Evolutionary conservation across 2,888 invertebrate species (phyloP).

Genomic region (Eurois occulta): DNA sequence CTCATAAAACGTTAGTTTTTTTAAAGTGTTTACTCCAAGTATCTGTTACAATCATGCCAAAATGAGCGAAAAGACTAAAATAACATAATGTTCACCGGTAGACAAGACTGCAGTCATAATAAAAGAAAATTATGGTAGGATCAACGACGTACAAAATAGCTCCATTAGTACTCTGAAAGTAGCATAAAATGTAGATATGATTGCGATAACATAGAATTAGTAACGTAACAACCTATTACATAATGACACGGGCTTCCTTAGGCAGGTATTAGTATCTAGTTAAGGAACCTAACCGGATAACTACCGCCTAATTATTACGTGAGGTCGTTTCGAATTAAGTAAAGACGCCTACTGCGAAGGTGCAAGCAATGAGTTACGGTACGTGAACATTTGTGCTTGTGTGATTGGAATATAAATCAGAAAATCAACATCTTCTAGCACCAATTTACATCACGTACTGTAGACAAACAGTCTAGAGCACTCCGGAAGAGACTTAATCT

Average conservation of each 20-base stretch:
- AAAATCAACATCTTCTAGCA: slow-evolving; percentile 3
- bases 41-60: neutral
- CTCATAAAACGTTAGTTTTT: neutral
- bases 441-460: slow-evolving; percentile 8
- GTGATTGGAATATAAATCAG: slow-evolving; percentile 31
- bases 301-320: neutral
- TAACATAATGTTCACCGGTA: neutral
- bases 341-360: slow-evolving; percentile 46
- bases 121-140: slow-evolving; percentile 19
- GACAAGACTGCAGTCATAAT: neutral
- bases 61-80: neutral
- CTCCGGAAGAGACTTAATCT: neutral
- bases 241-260: slow-evolving; percentile 15
- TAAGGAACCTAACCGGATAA: slow-evolving; percentile 16
- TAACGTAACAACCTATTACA: slow-evolving; percentile 30
- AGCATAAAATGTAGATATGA: slow-evolving; percentile 31
- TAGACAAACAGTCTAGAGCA: slow-evolving; percentile 4
- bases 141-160: slow-evolving; percentile 22
- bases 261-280: slow-evolving; percentile 9
- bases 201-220: slow-evolving; percentile 22
- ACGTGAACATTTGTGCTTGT: slow-evolving; percentile 22
- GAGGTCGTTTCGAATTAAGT: slow-evolving; percentile 20
- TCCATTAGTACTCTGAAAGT: slow-evolving; percentile 24
- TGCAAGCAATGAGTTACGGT: slow-evolving; percentile 55
- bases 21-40: neutral